A percentile compares a stretch with the other conserved stretches of the same genome.
These are phyloP conservation scores for Ammodramus savannarum DNA, from an alignment of 2,113 vertebrate species.

Conservation along the genomic window DNA sequence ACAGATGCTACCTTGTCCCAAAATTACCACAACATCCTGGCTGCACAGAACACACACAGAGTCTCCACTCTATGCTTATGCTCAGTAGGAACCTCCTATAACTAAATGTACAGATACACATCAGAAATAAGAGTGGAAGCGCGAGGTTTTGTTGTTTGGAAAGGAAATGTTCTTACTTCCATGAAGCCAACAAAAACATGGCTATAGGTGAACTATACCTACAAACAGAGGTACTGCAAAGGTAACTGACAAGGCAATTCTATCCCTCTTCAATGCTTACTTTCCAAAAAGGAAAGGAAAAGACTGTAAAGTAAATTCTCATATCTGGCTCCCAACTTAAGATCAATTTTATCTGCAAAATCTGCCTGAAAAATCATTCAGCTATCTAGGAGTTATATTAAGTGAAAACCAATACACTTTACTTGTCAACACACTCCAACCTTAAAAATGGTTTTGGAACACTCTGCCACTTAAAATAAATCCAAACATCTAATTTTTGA, in stretches of 20 bases:
- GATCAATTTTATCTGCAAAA: neutral
- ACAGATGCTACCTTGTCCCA: neutral
- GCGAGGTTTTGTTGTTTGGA: neutral
- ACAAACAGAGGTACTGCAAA: neutral
- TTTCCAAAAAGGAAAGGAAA: neutral
- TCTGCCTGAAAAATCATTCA: neutral
- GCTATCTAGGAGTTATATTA: neutral
- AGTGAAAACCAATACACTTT: neutral
- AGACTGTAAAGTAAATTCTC: neutral
- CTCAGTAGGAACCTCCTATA: neutral
- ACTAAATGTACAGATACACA: neutral
- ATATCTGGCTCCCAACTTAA: neutral
- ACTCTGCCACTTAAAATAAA: neutral
- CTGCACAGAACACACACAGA: neutral
- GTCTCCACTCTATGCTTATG: neutral
- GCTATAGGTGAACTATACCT: conserved; percentile 11
- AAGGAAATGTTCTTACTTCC: conserved; percentile 29
- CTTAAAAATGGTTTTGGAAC: neutral
- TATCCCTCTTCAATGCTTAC: neutral
- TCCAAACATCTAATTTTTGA: neutral
- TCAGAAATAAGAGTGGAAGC: neutral
- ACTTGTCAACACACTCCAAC: neutral
- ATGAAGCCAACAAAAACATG: conserved; percentile 14
- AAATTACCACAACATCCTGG: neutral
- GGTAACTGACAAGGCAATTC: neutral